Evolutionary conservation across 53 echinoderm and acorn worm species (phyloP).

Genomic region (Actinopyga echinites): DNA sequence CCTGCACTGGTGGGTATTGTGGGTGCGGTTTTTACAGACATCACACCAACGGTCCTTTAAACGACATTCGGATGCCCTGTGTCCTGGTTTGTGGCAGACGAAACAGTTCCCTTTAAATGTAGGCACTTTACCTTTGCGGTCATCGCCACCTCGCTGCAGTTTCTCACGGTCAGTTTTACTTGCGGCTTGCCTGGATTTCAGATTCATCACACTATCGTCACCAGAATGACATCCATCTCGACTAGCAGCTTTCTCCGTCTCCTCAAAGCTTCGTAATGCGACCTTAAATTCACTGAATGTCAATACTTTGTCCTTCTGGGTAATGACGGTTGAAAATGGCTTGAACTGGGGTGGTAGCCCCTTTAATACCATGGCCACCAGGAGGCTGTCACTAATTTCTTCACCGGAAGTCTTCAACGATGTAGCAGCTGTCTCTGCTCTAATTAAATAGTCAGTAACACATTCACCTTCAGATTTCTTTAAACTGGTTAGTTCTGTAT

Average conservation of each 20-base stretch:
- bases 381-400: conserved; percentile 29
- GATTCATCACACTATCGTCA: conserved; percentile 12
- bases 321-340: conserved; percentile 40
- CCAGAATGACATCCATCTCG: background rate
- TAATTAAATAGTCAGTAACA: conserved; percentile 51
- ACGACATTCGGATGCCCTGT: too few species aligned
- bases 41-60: background rate
- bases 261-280: conserved; percentile 5
- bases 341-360: conserved; percentile 35
- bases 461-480: conserved; percentile 6
- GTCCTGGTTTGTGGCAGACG: background rate
- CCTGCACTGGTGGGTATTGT: background rate
- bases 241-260: background rate
- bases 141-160: too few species aligned
- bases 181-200: background rate
- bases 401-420: conserved; percentile 42
- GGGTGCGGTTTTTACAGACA: background rate
- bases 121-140: too few species aligned
- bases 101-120: too few species aligned
- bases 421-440: conserved; percentile 39
- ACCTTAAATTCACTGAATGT: conserved; percentile 24
- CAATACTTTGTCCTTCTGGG: conserved; percentile 34
- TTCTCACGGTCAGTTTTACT: too few species aligned
- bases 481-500: conserved; percentile 49
- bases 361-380: conserved; percentile 52